Conservation (phyloP, 2,113 vertebrate genomes). For the Taurulus bubalis region DNA sequence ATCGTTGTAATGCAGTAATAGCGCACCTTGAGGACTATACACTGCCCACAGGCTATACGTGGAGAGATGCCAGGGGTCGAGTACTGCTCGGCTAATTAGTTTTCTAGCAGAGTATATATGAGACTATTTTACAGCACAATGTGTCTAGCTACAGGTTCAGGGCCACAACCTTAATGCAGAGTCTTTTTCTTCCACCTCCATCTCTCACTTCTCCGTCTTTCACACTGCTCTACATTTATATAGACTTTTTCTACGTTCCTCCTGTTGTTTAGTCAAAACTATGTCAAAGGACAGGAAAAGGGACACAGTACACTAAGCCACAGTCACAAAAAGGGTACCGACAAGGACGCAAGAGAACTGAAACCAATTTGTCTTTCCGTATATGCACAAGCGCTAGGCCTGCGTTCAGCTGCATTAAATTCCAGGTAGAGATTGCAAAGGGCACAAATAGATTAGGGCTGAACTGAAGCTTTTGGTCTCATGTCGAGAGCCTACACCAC, state of each 20-base stretch:
- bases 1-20: slow-evolving; percentile 19
- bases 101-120: slow-evolving; percentile 57
- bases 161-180: slow-evolving; percentile 43
- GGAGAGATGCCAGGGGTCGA: slow-evolving; percentile 37
- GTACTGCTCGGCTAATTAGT: slow-evolving; percentile 67
- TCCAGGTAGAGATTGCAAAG: slow-evolving; percentile 24
- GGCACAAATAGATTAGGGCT: slow-evolving; percentile 6
- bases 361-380: slow-evolving; percentile 21
- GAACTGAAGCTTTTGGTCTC: slow-evolving; percentile 26
- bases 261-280: slow-evolving; percentile 25
- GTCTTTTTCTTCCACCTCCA: slow-evolving; percentile 44
- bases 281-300: slow-evolving; percentile 32
- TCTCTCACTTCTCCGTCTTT: slow-evolving; percentile 32
- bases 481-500: slow-evolving; percentile 6
- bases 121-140: slow-evolving; percentile 48
- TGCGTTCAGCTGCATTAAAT: slow-evolving; percentile 18
- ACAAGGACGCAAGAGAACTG: slow-evolving; percentile 52
- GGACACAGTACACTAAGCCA: slow-evolving; percentile 4
- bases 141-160: slow-evolving; percentile 40
- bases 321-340: slow-evolving; percentile 32
- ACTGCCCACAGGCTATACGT: slow-evolving; percentile 7
- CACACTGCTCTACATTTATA: slow-evolving; percentile 19
- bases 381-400: not conserved
- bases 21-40: slow-evolving; percentile 24
- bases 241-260: slow-evolving; percentile 35